Evolutionary conservation across 2,888 invertebrate genomes (phyloP), one percentile per base, ranked within the genome.

Genomic region (Torymus auratus): DNA sequence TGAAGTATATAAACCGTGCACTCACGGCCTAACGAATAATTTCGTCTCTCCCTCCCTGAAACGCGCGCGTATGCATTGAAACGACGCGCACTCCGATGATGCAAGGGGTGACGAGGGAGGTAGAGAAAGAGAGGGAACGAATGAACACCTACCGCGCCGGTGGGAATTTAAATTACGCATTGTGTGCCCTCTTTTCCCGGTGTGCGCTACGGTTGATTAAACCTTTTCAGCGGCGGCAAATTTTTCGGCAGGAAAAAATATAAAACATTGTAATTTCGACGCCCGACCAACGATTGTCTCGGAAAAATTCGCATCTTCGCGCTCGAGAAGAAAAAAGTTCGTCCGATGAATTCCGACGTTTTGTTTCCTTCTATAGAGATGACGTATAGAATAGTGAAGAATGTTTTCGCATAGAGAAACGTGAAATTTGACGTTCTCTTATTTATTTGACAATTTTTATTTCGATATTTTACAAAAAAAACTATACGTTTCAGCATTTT

Each of bases 161-260:
- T 17, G 79, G 75, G 76, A 76, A 78, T 82, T 76, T 70, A 82
- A 82, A 79, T 82, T 77, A 79, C 79, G 73, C 65, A 73, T 79
- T 82, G 76, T 82, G 76, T 76, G 56, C 64, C 78, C 79, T 78
- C 76, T 69, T 76, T 75, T 58, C 71, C 62, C 68, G 60, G 41
- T 41, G 7, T 41, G 5, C 41, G 7, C 7, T 10, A 65, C 28
- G 79, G 55, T 79, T 82, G 79, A 82, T 82, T 82, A 82, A 82
- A 79, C 79, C 82, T 82, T 82, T 82, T 79, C 82, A 77, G 41
- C 7, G 56, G 15, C 58, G 56, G 15, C 58, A 77, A 72, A 64
- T 77, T 73, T 75, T 72, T 20, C 23, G 17, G n/a, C 62, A 69
- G 73, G 64, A 81, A 62, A 56, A 10, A 70, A 53, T 67, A 69